These are phyloP conservation scores for Crotalus helleri DNA, from an alignment of 2,113 vertebrate genomes.

Conservation along the genomic window DNA sequence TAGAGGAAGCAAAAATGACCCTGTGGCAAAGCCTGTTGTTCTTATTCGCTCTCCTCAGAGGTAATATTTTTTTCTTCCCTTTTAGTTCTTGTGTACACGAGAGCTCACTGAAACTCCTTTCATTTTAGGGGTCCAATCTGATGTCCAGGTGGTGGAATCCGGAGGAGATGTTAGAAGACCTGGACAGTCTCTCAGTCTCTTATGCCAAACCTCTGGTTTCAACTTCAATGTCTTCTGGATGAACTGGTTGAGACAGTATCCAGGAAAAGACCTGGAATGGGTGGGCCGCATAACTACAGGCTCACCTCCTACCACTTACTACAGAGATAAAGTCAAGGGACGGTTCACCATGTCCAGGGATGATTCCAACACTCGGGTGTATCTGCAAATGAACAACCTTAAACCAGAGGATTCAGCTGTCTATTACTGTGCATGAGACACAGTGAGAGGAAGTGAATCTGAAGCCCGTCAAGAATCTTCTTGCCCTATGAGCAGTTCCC, in stretches of 20 bases:
- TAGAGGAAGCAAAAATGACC: neutral
- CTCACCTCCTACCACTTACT: too few relatives aligned
- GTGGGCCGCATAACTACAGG: too few relatives aligned
- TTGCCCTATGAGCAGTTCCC: too few relatives aligned
- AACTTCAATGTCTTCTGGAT: neutral
- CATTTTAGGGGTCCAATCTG: neutral
- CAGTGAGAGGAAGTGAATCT: too few relatives aligned
- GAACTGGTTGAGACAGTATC: neutral
- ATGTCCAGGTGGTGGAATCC: neutral
- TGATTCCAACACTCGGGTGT: too few relatives aligned
- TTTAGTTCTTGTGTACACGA: neutral
- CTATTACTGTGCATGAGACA: too few relatives aligned
- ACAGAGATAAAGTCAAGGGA: too few relatives aligned
- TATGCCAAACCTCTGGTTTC: neutral
- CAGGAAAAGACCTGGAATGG: neutral
- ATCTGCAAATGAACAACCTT: too few relatives aligned
- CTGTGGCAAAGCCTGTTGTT: neutral
- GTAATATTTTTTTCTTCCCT: neutral
- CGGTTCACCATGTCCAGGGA: too few relatives aligned
- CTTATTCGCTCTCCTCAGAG: neutral
- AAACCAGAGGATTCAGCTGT: too few relatives aligned
- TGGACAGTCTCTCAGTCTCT: neutral
- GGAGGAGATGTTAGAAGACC: neutral
- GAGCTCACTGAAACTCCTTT: neutral
- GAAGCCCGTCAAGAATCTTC: too few relatives aligned